A percentile compares a stretch with the other conserved stretches of the same genome.
phyloP scores from a whole-genome alignment of 2,888 invertebrate genomes.

The Cotesia congregata region DNA sequence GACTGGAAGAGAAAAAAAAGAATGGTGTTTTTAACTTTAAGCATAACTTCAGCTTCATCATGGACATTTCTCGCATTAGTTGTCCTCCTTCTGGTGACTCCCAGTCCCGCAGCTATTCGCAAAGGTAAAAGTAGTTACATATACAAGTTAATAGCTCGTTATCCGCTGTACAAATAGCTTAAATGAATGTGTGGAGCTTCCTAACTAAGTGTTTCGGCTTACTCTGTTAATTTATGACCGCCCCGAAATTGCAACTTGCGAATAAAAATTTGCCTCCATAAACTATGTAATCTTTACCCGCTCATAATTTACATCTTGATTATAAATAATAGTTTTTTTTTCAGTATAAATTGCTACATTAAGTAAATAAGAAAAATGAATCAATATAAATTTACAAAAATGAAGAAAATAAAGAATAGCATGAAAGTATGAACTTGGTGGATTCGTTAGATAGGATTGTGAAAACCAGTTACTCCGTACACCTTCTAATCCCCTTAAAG shows the following conservation, averaged over 20 bases:
- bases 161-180: conserved; percentile 11
- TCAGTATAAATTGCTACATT: background rate
- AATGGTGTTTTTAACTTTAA: conserved; percentile 44
- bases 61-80: conserved; percentile 63
- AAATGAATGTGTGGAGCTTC: conserved; percentile 12
- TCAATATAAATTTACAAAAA: background rate
- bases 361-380: background rate
- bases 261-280: background rate
- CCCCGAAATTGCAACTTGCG: background rate
- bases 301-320: background rate
- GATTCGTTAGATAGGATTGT: conserved; percentile 33
- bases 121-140: conserved; percentile 59
- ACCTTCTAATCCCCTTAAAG: conserved; percentile 38
- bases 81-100: conserved; percentile 64
- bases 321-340: background rate
- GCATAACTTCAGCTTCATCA: conserved; percentile 32
- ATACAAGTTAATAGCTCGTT: conserved; percentile 17
- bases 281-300: background rate
- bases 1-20: conserved; percentile 44
- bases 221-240: conserved; percentile 6
- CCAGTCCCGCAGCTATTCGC: conserved; percentile 66
- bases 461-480: conserved; percentile 38
- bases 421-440: conserved; percentile 35
- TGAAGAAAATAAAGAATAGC: conserved; percentile 13
- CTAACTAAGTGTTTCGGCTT: conserved; percentile 9